Conservation (phyloP, 1,140 invertebrate species). For the Lucilia cuprina region DNA sequence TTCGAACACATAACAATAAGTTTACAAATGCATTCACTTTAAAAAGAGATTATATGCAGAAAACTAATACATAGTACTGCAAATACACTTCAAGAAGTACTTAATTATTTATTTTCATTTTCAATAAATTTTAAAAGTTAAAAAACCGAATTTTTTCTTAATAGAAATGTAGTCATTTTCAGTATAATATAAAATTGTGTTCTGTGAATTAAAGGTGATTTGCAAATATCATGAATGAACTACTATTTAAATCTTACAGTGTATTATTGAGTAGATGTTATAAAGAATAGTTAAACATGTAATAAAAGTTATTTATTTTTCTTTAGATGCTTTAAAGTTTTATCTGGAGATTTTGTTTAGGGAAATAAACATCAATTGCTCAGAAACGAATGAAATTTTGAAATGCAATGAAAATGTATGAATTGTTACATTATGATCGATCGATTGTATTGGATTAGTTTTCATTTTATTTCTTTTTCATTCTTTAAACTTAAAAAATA, state of each 20-base stretch:
- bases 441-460: not conserved
- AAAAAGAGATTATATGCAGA: not conserved
- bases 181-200: too few relatives aligned
- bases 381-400: not conserved
- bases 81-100: too few relatives aligned
- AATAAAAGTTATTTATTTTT: not conserved
- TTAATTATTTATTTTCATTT: too few relatives aligned
- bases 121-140: too few relatives aligned
- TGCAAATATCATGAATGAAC: too few relatives aligned
- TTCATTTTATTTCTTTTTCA: not conserved
- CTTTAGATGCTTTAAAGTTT: not conserved
- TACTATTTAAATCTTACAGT: not conserved
- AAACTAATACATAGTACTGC: not conserved
- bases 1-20: not conserved
- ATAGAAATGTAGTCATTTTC: too few relatives aligned
- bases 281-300: not conserved
- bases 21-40: not conserved
- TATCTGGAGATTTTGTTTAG: constrained; percentile 11
- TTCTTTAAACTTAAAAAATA: too few relatives aligned
- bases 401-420: not conserved
- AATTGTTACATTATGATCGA: constrained; percentile 11
- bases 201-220: too few relatives aligned
- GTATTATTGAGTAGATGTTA: not conserved
- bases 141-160: too few relatives aligned
- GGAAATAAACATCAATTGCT: constrained; percentile 8